Percentiles rank a stretch among this genome's conserved stretches.
Conservation (phyloP, 2,888 invertebrate genomes). For the Cistogaster globosa region DNA sequence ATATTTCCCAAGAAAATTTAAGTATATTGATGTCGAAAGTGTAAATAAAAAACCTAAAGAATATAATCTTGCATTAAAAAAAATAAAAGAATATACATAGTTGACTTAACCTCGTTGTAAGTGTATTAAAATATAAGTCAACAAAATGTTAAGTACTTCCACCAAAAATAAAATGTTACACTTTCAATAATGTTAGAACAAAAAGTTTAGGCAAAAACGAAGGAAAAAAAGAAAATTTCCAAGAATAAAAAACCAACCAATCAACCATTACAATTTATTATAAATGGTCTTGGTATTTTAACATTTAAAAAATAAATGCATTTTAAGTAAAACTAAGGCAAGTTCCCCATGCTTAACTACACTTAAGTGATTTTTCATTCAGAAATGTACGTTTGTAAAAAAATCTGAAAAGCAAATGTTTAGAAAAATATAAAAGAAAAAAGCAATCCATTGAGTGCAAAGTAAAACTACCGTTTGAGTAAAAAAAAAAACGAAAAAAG, state of each 20-base stretch:
- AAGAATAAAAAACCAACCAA: conserved; percentile 22
- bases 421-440: too few relatives aligned
- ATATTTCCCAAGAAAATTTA: background rate
- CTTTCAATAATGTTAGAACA: conserved; percentile 43
- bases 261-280: conserved; percentile 29
- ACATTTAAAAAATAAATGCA: conserved; percentile 6
- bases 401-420: conserved; percentile 15
- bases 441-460: conserved; percentile 63
- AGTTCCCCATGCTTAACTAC: conserved; percentile 46
- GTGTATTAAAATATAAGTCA: conserved; percentile 19
- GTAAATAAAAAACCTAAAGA: background rate
- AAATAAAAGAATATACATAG: background rate
- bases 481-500: conserved; percentile 4
- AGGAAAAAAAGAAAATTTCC: background rate
- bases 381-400: background rate
- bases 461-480: conserved; percentile 40
- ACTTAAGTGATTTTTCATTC: conserved; percentile 64
- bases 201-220: background rate
- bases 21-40: background rate
- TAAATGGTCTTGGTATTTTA: conserved; percentile 53
- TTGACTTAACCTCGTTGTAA: background rate
- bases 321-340: conserved; percentile 32
- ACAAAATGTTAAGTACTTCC: background rate
- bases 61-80: background rate
- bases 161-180: conserved; percentile 58